These are phyloP conservation scores for Synergus umbraculus DNA, from an alignment of 2,888 invertebrate species.

Conservation along the genomic window DNA sequence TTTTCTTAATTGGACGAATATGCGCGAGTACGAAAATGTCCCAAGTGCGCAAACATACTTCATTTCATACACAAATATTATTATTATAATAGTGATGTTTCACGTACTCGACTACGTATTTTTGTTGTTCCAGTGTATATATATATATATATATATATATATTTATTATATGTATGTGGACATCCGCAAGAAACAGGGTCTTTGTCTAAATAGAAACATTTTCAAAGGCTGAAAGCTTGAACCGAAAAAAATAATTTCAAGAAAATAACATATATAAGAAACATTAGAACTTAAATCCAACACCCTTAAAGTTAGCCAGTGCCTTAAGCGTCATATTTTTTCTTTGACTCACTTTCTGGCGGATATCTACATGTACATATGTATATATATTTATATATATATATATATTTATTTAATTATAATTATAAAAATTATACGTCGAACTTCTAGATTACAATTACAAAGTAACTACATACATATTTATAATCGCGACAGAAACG, in stretches of 20 bases:
- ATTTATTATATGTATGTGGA: not conserved
- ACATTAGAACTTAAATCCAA: no score
- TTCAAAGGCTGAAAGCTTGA: not conserved
- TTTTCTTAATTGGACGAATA: slow-evolving; percentile 53
- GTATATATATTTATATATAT: slow-evolving; percentile 50
- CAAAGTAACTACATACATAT: slow-evolving; percentile 66
- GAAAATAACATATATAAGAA: no score
- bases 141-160: not conserved
- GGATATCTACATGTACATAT: slow-evolving; percentile 47
- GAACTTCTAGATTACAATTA: slow-evolving; percentile 63
- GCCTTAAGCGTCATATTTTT: not conserved
- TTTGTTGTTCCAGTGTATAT: not conserved
- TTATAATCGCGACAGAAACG: slow-evolving; percentile 46
- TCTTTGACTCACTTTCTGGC: slow-evolving; percentile 35
- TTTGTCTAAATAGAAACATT: not conserved
- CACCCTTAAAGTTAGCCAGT: not conserved
- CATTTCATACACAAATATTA: not conserved
- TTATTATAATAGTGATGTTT: not conserved
- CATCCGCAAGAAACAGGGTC: not conserved
- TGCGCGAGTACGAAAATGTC: slow-evolving; percentile 59
- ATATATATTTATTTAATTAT: slow-evolving; percentile 55
- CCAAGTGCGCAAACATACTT: slow-evolving; percentile 55
- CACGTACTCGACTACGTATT: not conserved
- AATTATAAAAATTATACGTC: slow-evolving; percentile 66
- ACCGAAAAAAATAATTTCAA: not conserved